Evolutionary conservation across 2,888 invertebrate genomes (phyloP), one percentile per base, ranked within the genome.

Genomic region (Phyto melanocephala): DNA sequence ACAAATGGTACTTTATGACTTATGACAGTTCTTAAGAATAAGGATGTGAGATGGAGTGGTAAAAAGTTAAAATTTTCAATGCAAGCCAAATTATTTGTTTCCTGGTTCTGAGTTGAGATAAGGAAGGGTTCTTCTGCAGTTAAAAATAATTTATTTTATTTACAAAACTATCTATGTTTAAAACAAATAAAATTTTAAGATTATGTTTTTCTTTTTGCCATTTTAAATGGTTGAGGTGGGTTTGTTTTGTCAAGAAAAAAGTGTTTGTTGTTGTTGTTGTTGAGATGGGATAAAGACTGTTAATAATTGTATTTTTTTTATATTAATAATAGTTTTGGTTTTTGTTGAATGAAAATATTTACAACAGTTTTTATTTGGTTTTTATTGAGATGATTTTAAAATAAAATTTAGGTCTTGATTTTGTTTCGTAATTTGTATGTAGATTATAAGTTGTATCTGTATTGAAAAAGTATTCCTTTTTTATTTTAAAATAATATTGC

Each of bases 281-380:
- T 1, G 60, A 37, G 2, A 1, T 17, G 42, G 65, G 63, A 17
- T 63, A 17, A 24, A 50, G 54, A 17, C 40, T 60, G n/a, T 79
- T 76, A 50, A 52, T 67, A 37, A 40, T n/a, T n/a, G n/a, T n/a
- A n/a, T n/a, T 52, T 37, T 47, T 70, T 60, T 62, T 54, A 54
- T 52, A 54, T 45, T 11, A 65, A 47, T 37, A 37, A 56, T 67
- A 24, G 35, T 67, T 67, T 84, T 84, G 47, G 54, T 70, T 58
- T 47, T 80, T 78, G 37, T 80, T 83, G 83, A 83, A 81, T 86
- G 86, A 87, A 88, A 88, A 86, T 89, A 89, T 89, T 87, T 89
- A 89, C 89, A 89, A 89, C 87, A 89, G 89, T 87, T 86, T 76
- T 82, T 79, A 13, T 65, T 47, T 74, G 50, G 60, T 80, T 77